Evolutionary conservation across 2,888 invertebrate species (phyloP).

Genomic region (Gymnoscelis rufifasciata): DNA sequence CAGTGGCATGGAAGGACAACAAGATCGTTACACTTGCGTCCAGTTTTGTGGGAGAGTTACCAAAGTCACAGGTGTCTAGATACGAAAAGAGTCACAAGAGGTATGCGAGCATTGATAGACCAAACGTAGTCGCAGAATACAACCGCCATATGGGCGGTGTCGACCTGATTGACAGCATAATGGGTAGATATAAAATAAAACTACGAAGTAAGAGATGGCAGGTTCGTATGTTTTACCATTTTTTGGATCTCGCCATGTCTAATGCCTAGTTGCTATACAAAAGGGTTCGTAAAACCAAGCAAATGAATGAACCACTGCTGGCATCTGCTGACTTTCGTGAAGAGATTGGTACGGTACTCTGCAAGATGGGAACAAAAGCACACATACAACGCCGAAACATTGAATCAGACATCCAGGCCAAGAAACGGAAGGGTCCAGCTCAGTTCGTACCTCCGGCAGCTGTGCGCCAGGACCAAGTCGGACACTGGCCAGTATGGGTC

Average conservation of each 20-base stretch:
- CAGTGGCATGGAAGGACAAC: conserved; percentile 40
- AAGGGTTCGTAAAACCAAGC: conserved; percentile 19
- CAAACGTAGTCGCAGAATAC: conserved; percentile 17
- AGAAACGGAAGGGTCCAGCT: too few species aligned
- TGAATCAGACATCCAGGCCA: too few species aligned
- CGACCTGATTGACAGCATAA: conserved; percentile 15
- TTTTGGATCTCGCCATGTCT: conserved; percentile 33
- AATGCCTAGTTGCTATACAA: conserved; percentile 34
- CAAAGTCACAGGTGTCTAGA: too few species aligned
- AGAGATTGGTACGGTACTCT: too few species aligned
- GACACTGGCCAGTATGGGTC: background rate
- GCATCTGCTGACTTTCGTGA: too few species aligned
- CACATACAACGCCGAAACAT: too few species aligned
- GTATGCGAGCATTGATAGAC: background rate
- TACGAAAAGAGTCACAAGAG: background rate
- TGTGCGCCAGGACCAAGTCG: conserved; percentile 2
- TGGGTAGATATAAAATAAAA: background rate
- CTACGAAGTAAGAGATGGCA: conserved; percentile 27
- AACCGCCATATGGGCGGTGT: conserved; percentile 33
- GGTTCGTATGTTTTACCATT: conserved; percentile 38
- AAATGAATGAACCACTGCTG: too few species aligned
- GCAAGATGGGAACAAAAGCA: too few species aligned
- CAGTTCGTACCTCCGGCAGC: too few species aligned
- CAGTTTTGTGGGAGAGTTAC: too few species aligned
- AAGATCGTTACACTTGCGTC: conserved; percentile 10